phyloP scores from a whole-genome alignment of 1,140 invertebrate species.

The Trachymyrmex septentrionalis region DNA sequence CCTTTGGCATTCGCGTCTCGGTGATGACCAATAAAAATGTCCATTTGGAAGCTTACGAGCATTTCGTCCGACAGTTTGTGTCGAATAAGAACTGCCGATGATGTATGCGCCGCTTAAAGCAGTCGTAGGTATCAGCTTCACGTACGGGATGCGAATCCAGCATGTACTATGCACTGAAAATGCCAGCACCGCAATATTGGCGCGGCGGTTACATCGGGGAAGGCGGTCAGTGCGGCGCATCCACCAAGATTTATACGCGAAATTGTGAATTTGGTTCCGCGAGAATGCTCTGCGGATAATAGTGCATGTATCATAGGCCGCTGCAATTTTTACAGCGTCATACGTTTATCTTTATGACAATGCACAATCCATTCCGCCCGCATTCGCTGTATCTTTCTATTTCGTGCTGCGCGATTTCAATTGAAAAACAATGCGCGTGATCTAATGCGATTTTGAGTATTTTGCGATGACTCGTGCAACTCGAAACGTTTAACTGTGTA shows the following conservation, averaged over 20 bases:
- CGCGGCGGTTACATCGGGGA: conserved; percentile 58
- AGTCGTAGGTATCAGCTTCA: conserved; percentile 63
- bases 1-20: conserved; percentile 1
- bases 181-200: conserved; percentile 69
- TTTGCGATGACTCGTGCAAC: neutral
- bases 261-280: conserved; percentile 70
- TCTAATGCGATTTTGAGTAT: neutral
- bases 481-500: neutral
- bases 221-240: conserved; percentile 65
- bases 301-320: conserved; percentile 53
- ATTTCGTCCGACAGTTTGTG: conserved; percentile 19
- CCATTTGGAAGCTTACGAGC: conserved; percentile 41
- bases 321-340: conserved; percentile 44
- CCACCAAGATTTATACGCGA: conserved; percentile 70
- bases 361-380: neutral
- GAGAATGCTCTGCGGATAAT: conserved; percentile 42
- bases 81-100: conserved; percentile 53
- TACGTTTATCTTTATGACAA: conserved; percentile 51
- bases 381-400: neutral
- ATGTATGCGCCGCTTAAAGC: conserved; percentile 66
- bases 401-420: conserved; percentile 40
- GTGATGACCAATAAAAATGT: conserved; percentile 49
- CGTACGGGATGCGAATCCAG: conserved; percentile 49
- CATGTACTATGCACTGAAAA: conserved; percentile 53
- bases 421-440: neutral